Percentiles rank a stretch among this genome's conserved stretches.
Evolutionary conservation across 2,888 invertebrate species (phyloP).

Genomic region (Synergus laeviventris): DNA sequence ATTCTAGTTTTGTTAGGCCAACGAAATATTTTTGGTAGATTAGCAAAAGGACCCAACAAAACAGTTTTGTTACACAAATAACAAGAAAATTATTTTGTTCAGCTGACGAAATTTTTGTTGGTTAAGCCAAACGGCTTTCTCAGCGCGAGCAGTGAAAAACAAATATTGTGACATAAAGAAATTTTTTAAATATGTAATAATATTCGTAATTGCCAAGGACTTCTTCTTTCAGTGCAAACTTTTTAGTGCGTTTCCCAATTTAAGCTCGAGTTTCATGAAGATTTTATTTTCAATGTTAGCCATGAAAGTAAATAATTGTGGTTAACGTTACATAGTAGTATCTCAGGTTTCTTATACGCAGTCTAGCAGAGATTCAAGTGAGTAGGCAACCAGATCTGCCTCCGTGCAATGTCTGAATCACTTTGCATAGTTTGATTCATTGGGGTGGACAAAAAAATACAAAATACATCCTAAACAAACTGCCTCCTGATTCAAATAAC

Average conservation of each 20-base stretch:
- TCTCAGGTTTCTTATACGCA: background rate
- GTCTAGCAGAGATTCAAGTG: background rate
- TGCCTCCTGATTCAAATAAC: no score
- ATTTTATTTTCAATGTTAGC: background rate
- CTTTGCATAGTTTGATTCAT: background rate
- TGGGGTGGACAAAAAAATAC: background rate
- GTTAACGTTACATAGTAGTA: background rate
- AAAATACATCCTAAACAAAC: no score
- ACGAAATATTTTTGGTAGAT: no score
- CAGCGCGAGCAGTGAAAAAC: no score
- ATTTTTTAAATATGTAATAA: no score
- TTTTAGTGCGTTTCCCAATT: background rate
- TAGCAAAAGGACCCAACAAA: no score
- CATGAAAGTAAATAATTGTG: background rate
- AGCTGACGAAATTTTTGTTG: no score
- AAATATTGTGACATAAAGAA: no score
- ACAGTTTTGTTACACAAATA: no score
- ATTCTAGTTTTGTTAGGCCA: no score
- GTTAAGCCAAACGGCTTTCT: no score
- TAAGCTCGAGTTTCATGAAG: background rate
- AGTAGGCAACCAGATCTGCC: background rate
- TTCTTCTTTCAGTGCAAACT: background rate
- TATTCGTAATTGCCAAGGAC: background rate
- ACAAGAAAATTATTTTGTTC: no score
- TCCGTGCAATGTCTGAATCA: background rate